A percentile compares a stretch with the other conserved stretches of the same genome.
phyloP scores from a whole-genome alignment of 2,888 invertebrate genomes.

The Plagiodera versicolora region DNA sequence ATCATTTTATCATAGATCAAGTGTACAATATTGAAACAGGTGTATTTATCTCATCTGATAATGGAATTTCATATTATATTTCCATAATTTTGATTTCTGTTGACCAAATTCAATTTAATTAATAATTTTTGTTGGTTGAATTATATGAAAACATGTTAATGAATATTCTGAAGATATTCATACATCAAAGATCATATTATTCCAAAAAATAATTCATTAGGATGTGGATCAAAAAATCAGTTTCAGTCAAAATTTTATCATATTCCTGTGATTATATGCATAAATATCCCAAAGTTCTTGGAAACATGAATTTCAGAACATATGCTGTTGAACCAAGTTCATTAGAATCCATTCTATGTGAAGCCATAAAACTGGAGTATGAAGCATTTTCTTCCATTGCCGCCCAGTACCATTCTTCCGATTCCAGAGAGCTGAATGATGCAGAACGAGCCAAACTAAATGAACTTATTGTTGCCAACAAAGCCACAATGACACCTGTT shows the following conservation, averaged over 20 bases:
- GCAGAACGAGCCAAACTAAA: constrained; percentile 83
- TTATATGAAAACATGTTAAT: too few species aligned
- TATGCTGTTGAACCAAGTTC: constrained; percentile 64
- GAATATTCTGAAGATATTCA: too few species aligned
- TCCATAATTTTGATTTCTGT: too few species aligned
- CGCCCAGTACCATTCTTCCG: constrained; percentile 61
- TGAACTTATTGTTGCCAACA: constrained; percentile 83
- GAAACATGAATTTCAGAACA: constrained; percentile 57
- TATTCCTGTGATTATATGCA: too few species aligned
- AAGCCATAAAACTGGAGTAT: constrained; percentile 84
- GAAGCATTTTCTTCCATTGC: constrained; percentile 66
- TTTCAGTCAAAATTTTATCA: too few species aligned
- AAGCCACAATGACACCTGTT: constrained; percentile 80
- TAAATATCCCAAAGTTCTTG: too few species aligned
- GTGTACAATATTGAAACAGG: not conserved
- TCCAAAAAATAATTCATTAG: too few species aligned
- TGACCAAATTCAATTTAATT: too few species aligned
- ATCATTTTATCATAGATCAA: too few species aligned
- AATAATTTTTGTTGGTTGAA: too few species aligned
- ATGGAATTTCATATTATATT: not conserved
- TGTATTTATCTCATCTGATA: not conserved
- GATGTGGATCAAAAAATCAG: too few species aligned
- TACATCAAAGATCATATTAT: too few species aligned
- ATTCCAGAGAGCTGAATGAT: constrained; percentile 71
- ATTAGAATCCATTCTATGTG: constrained; percentile 81